phyloP scores from a whole-genome alignment of 2,888 invertebrate genomes.

The Lumbricus terrestris region DNA sequence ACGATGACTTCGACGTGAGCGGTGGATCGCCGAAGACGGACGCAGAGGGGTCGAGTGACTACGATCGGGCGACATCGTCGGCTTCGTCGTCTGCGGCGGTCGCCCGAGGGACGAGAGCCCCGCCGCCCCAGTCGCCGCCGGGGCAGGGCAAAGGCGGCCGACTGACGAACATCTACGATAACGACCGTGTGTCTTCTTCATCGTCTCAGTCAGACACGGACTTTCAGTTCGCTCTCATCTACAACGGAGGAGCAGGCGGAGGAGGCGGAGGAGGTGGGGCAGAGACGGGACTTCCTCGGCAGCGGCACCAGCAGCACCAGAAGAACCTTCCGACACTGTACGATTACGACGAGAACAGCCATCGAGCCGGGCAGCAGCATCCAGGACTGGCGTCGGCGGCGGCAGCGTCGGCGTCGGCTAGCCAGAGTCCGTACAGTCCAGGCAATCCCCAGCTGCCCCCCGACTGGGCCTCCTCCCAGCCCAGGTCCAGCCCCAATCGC shows the following conservation, averaged over 20 bases:
- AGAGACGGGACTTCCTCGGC: neutral
- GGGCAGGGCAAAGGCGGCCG: neutral
- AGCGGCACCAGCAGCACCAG: neutral
- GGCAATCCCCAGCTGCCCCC: neutral
- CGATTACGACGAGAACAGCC: neutral
- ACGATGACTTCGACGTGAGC: neutral
- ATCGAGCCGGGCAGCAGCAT: neutral
- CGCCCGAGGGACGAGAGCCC: neutral
- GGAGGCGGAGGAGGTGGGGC: neutral
- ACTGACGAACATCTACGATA: neutral
- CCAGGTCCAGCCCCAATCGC: neutral
- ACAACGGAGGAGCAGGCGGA: neutral
- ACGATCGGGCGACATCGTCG: neutral
- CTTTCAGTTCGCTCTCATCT: constrained; percentile 13
- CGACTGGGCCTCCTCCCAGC: constrained; percentile 8
- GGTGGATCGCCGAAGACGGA: neutral
- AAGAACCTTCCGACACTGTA: neutral
- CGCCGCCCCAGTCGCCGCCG: too few species aligned
- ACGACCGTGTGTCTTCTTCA: neutral
- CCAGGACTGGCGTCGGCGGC: neutral
- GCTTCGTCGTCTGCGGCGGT: too few species aligned
- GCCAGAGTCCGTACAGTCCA: neutral
- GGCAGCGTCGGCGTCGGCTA: too few species aligned
- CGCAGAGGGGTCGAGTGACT: neutral
- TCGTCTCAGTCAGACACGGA: neutral